Evolutionary conservation across 2,888 invertebrate genomes (phyloP), one percentile per base, ranked within the genome.

Genomic region (Sminthurinus aureus): DNA sequence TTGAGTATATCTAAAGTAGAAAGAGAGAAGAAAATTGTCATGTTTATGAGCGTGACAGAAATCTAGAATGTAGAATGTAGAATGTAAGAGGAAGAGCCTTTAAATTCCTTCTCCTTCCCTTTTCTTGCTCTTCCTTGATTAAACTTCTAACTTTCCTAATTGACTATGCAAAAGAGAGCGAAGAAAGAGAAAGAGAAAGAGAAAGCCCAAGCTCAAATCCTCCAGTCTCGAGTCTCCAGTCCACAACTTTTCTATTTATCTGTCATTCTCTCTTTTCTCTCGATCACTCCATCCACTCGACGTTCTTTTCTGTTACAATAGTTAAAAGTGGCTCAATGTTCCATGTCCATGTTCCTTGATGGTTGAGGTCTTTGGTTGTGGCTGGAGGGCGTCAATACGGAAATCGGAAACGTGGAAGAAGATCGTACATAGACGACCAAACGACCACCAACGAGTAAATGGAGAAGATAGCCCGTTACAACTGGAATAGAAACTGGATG

Each of bases 91-190:
- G 24, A 22, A 2, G 71, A 71, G 71, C 13, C 13, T 22, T 52
- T 52, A n/a, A 15, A 24, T 58, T 24, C 69, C 38, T 38, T 71
- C 69, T 79, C 67, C 6, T 75, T 50, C 64, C 69, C 73, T 38
- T 78, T 79, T 64, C 51, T 58, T 50, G 38, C 74, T 79, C 18
- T 15, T 18, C 64, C 67, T 66, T 71, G 71, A 71, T 71, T 71
- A 71, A 71, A 71, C 71, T 71, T 71, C 76, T n/a, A 58, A 64
- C 79, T 75, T 71, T 76, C 66, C 78, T 58, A 83, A 77, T 74
- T 78, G 82, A 81, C 69, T 69, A 77, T 74, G 79, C 50, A 78
- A 79, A 83, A 80, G 77, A 18, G 51, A 67, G n/a, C 74, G 82
- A 22, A 74, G 66, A 18, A 52, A 84, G 82, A 76, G 66, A 73